Evolutionary conservation across 1,140 invertebrate species (phyloP).

Genomic region (Stenopsyche tienmushanensis): DNA sequence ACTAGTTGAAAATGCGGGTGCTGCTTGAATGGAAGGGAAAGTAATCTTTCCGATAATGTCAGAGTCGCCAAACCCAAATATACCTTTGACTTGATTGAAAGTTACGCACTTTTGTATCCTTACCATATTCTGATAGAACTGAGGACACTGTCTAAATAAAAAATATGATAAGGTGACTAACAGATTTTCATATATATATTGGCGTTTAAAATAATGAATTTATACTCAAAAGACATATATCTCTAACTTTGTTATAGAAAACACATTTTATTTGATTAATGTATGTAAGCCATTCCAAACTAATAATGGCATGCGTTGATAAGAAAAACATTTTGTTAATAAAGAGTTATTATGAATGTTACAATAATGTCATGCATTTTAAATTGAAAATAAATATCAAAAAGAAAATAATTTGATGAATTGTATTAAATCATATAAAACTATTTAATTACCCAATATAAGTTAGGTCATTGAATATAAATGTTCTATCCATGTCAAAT

Average conservation of each 20-base stretch:
- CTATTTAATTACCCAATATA: constrained; percentile 81
- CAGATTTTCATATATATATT: background rate
- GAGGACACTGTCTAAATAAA: constrained; percentile 69
- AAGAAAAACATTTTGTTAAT: background rate
- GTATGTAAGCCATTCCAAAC: too few relatives aligned
- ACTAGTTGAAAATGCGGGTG: constrained; percentile 90
- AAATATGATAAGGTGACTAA: background rate
- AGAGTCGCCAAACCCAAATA: constrained; percentile 97
- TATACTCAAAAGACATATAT: too few relatives aligned
- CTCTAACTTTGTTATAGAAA: too few relatives aligned
- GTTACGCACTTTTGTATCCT: constrained; percentile 91
- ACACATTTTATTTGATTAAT: too few relatives aligned
- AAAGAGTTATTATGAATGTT: background rate
- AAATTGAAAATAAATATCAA: constrained; percentile 11
- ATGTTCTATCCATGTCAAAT: constrained; percentile 95
- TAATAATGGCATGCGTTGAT: too few relatives aligned
- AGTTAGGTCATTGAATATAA: constrained; percentile 94
- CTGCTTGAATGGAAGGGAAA: constrained; percentile 96
- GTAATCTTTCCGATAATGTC: constrained; percentile 95
- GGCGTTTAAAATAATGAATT: too few relatives aligned
- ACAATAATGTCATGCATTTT: background rate
- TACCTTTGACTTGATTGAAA: constrained; percentile 93
- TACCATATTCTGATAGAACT: constrained; percentile 92
- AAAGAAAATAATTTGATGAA: constrained; percentile 9
- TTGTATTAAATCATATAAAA: constrained; percentile 12